These are phyloP conservation scores for Amphiprion ocellaris DNA, from an alignment of 2,113 vertebrate genomes.

Conservation along the genomic window DNA sequence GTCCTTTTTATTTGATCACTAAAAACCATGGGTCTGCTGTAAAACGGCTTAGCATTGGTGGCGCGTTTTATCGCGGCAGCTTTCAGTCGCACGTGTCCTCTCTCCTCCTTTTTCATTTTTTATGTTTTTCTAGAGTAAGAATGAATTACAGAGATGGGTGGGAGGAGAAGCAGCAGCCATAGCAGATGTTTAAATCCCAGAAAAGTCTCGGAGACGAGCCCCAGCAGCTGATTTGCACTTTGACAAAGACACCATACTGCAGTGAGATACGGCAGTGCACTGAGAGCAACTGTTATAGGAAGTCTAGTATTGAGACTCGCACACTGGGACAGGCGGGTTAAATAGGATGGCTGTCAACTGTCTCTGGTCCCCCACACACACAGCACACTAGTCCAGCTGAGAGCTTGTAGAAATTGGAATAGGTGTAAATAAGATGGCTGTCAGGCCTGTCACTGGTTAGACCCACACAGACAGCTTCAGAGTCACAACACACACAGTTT, in stretches of 20 bases:
- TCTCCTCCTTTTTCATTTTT: conserved; percentile 6
- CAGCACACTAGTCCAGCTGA: conserved; percentile 63
- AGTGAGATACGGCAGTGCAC: conserved; percentile 40
- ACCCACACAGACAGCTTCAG: conserved; percentile 58
- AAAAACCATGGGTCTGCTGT: conserved; percentile 74
- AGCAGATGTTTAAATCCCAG: conserved; percentile 27
- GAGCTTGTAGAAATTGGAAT: conserved; percentile 78
- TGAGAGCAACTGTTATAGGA: conserved; percentile 56
- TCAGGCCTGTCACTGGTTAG: conserved; percentile 73
- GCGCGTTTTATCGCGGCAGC: conserved; percentile 51
- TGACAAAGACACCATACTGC: conserved; percentile 53
- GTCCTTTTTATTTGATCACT: conserved; percentile 84
- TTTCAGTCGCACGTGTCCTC: conserved; percentile 17
- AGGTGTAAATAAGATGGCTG: conserved; percentile 82
- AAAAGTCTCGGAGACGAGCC: conserved; percentile 9
- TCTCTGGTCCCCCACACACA: conserved; percentile 42
- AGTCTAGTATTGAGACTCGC: conserved; percentile 53
- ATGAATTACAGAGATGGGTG: conserved; percentile 31
- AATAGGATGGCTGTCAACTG: conserved; percentile 76
- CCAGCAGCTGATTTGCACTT: conserved; percentile 31
- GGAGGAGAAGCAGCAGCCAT: background rate
- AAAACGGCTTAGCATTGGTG: conserved; percentile 68
- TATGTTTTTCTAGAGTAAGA: conserved; percentile 7
- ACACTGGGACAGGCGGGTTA: conserved; percentile 61
- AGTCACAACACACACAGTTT: conserved; percentile 39